Base-by-base conservation (phyloP, 2,797 vertebrate genomes). In the Microctenopoma lineatum region DNA sequence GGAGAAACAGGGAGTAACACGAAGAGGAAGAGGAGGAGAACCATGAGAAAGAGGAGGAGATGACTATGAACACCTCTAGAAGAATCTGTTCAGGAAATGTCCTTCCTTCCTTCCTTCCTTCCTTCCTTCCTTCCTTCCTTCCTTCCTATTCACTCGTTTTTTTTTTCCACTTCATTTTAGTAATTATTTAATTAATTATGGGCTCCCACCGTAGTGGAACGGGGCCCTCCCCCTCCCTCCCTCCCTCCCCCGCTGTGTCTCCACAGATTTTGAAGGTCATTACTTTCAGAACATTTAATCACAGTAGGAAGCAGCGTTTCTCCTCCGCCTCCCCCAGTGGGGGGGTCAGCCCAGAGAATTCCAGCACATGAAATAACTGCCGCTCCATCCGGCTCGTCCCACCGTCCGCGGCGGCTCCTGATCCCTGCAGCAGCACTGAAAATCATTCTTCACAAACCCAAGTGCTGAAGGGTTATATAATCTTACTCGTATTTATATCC, bases 271-370 rank as follows among this genome's bases (percentile, higher is more conserved):
- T 71, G 75, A 81, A 81, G 75, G 70, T 81, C 57, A 52, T 84
- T 77, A 69, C 70, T 68, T 67, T 63, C 73, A 66, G 63, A 69
- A 57, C 46, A 54, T 81, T 77, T 77, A 69, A 75, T 73, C 75
- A 13, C 71, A 59, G 74, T 27, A 27, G 66, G 79, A 69, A 48
- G 54, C 21, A 1, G 46, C 44, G 36, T 58, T 55, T 54, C 46
- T 59, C 41, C 61, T 52, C 34, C 47, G 58, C 72, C 75, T 61
- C 75, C 78, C 46, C 56, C 6, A 11, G 66, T 4, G 5, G 5
- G 53, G 53, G 44, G 70, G 73, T 84, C 44, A 51, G 42, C 29
- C 15, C 41, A 5, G 11, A 56, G 72, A 32, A 36, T 7, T 54
- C 47, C 47, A 59, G 4, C 50, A 44, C 42, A 55, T 47, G 26